phyloP scores from a whole-genome alignment of 1,140 invertebrate genomes.

The Berghia stephanieae region DNA sequence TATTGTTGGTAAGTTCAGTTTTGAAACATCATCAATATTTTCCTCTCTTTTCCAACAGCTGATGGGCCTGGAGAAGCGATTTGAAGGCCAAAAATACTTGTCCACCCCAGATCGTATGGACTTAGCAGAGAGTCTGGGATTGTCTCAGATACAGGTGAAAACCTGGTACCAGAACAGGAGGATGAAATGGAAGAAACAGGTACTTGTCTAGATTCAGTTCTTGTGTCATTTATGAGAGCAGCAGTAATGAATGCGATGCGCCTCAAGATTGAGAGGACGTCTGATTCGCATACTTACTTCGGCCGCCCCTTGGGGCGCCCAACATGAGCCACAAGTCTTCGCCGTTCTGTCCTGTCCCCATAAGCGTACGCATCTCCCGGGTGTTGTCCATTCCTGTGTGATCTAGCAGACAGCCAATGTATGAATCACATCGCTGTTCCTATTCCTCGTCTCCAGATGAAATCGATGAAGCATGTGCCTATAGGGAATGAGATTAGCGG shows the following conservation, averaged over 20 bases:
- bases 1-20: too few species aligned
- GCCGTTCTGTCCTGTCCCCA: too few species aligned
- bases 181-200: conserved; percentile 68
- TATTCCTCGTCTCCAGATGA: too few species aligned
- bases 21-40: too few species aligned
- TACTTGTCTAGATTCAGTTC: conserved; percentile 22
- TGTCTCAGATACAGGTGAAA: conserved; percentile 93
- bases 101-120: conserved; percentile 97
- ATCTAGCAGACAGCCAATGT: too few species aligned
- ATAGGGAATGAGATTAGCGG: too few species aligned
- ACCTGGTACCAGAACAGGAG: conserved; percentile 68
- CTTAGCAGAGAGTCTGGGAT: conserved; percentile 86
- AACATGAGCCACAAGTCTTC: too few species aligned
- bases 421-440: too few species aligned
- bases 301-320: too few species aligned
- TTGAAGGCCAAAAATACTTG: conserved; percentile 94
- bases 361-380: too few species aligned
- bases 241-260: background rate
- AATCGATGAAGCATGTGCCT: too few species aligned
- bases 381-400: too few species aligned
- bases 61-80: conserved; percentile 81
- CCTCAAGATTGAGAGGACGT: background rate
- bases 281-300: background rate
- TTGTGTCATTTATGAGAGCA: background rate
- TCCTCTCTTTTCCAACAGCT: conserved; percentile 43